Conservation (phyloP, 2,888 invertebrate genomes). For the Volucella bombylans region DNA sequence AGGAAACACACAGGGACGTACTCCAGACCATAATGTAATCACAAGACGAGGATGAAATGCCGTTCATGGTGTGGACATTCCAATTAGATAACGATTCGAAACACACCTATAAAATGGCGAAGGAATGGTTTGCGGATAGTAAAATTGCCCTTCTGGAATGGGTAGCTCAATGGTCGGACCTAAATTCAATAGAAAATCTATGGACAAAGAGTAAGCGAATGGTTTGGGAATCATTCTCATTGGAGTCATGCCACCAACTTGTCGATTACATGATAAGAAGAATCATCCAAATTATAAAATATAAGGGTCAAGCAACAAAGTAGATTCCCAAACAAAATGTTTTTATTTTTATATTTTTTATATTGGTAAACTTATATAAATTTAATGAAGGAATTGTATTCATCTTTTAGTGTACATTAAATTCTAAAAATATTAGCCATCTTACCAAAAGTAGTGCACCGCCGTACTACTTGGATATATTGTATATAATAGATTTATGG, state of each 20-base stretch:
- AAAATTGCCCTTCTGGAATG: constrained; percentile 1
- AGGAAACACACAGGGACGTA: background rate
- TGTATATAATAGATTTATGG: too few species aligned
- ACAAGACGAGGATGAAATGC: background rate
- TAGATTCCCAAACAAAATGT: too few species aligned
- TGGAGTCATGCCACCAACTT: background rate
- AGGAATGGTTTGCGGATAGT: constrained; percentile 7
- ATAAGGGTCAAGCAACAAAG: too few species aligned
- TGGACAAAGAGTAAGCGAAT: background rate
- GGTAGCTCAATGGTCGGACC: constrained; percentile 24
- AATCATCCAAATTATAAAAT: too few species aligned
- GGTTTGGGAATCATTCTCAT: constrained; percentile 12
- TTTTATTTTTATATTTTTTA: too few species aligned
- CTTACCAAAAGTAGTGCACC: too few species aligned
- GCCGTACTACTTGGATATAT: too few species aligned
- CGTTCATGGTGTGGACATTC: constrained; percentile 1
- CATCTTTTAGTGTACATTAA: too few species aligned
- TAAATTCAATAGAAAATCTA: constrained; percentile 40
- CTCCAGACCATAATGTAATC: constrained; percentile 15
- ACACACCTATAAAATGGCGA: constrained; percentile 1
- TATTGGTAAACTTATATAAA: too few species aligned
- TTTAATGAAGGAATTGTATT: too few species aligned
- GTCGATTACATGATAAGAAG: background rate
- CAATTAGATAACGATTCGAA: constrained; percentile 30
- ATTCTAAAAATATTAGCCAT: too few species aligned